phyloP scores from a whole-genome alignment of 2,113 vertebrate species.

The Myrmecophaga tridactyla region DNA sequence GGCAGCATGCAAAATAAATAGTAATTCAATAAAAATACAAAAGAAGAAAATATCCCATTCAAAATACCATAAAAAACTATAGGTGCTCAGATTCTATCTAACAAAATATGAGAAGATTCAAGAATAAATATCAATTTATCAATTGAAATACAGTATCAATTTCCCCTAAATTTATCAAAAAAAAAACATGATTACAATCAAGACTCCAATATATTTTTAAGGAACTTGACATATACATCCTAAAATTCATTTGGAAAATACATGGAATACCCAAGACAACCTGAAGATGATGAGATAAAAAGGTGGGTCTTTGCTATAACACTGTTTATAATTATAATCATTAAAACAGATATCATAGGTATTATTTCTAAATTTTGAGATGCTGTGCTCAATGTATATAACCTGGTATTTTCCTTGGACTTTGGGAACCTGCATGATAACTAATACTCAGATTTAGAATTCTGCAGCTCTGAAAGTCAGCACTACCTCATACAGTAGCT shows the following conservation, averaged over 20 bases:
- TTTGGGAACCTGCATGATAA: too few species aligned
- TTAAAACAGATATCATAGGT: too few species aligned
- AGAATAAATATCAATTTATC: too few species aligned
- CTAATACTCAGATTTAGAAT: too few species aligned
- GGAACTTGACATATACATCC: neutral
- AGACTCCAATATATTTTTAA: neutral
- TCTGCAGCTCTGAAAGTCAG: too few species aligned
- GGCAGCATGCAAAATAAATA: neutral
- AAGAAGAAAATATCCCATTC: neutral
- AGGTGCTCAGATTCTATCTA: neutral
- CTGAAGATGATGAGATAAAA: neutral
- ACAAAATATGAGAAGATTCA: neutral
- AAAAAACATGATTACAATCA: neutral
- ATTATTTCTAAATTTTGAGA: too few species aligned
- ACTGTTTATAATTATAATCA: neutral
- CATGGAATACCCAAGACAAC: neutral
- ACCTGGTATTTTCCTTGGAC: too few species aligned
- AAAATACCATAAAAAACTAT: neutral
- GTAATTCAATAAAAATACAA: neutral
- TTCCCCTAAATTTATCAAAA: neutral
- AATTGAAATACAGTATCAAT: neutral
- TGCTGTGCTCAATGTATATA: too few species aligned
- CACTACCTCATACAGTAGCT: too few species aligned
- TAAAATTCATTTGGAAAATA: conserved; percentile 9
- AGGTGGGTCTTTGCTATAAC: neutral